These are phyloP conservation scores for Pachypeltis micranthus DNA, from an alignment of 1,140 invertebrate species.

Conservation along the genomic window DNA sequence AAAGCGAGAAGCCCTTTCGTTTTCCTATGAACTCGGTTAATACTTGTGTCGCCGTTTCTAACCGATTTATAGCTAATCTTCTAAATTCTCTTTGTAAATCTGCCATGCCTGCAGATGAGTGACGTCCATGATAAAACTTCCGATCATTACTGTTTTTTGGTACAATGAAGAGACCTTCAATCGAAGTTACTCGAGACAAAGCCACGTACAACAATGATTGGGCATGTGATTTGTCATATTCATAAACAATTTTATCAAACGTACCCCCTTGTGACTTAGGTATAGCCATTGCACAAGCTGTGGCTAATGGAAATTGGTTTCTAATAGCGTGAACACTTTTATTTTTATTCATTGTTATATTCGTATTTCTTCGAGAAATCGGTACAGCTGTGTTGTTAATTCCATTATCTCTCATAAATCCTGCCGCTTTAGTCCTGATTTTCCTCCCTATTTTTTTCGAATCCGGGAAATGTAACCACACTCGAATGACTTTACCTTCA, in stretches of 20 bases:
- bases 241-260: slow-evolving; percentile 30
- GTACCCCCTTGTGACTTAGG: slow-evolving; percentile 33
- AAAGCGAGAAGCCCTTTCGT: too few relatives aligned
- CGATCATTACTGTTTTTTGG: slow-evolving; percentile 21
- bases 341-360: background rate
- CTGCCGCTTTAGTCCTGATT: slow-evolving; percentile 23
- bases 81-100: too few relatives aligned
- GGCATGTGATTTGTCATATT: slow-evolving; percentile 28
- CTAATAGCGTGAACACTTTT: slow-evolving; percentile 22
- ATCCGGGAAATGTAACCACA: slow-evolving; percentile 25
- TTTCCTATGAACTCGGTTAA: too few relatives aligned
- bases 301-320: slow-evolving; percentile 27
- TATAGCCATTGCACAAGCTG: slow-evolving; percentile 28
- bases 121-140: slow-evolving; percentile 24
- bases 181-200: slow-evolving; percentile 28
- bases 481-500: slow-evolving; percentile 20
- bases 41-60: too few relatives aligned
- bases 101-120: too few relatives aligned
- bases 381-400: slow-evolving; percentile 21
- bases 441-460: slow-evolving; percentile 23
- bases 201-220: slow-evolving; percentile 31
- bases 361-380: slow-evolving; percentile 12
- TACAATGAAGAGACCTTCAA: slow-evolving; percentile 28
- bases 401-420: slow-evolving; percentile 10
- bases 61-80: too few relatives aligned